Evolutionary conservation across 2,888 invertebrate genomes (phyloP), one percentile per base, ranked within the genome.

Genomic region (Poecilobothrus nobilitatus): DNA sequence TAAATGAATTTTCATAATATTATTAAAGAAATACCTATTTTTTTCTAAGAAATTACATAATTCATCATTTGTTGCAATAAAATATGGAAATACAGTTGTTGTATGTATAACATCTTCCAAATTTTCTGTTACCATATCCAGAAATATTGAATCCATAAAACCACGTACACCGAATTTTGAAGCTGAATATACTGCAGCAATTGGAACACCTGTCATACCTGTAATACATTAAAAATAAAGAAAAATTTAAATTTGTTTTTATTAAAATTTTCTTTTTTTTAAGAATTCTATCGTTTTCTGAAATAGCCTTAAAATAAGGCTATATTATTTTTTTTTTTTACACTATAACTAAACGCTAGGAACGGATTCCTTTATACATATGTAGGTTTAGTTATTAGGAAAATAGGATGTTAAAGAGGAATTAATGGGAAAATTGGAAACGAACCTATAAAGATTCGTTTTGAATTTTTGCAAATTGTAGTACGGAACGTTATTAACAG

Each of bases 111-210:
- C 78, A 71, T 81, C 79, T 67, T 76, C 69, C n/a, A 71, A 78
- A 66, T 79, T 79, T 53, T 80, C 79, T 65, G 78, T 75, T n/a
- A 82, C 77, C 67, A 83, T 72, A 71, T 83, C 83, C 33, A 78
- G 76, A 20, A 80, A 75, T 41, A 81, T 71, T 6, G 80, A 74
- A 37, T 79, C 79, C 82, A 83, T 83, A 66, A 83, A 80, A 65
- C 83, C 83, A 68, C 80, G 76, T 62, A 83, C 81, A 20, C 80
- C 84, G 73, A 79, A 83, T 73, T 84, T 84, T 12, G 84, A 81
- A 44, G 83, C 80, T 2, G 80, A 78, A 72, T 84, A 84, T 61
- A 81, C 76, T n/a, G 2, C 10, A 1, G 37, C 5, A n/a, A 73
- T 61, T 18, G 67, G 65, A 1, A 70, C 71, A 4, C 70, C 69